Evolutionary conservation across 2,888 invertebrate genomes (phyloP), one percentile per base, ranked within the genome.

Genomic region (Spilosoma lubricipeda): DNA sequence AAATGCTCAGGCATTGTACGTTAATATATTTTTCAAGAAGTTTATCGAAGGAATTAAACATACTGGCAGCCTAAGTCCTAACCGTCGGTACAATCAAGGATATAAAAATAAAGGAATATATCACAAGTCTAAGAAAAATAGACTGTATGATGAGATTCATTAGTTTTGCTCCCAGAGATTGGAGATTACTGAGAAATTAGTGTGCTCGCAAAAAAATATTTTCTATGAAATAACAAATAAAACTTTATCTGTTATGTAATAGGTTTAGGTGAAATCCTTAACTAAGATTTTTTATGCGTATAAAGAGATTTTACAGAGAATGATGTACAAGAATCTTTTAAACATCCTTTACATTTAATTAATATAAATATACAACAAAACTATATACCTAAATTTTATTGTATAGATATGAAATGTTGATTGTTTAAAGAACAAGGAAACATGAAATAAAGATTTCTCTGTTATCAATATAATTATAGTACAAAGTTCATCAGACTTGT

Each of bases 111-210:
- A 67, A n/a, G n/a, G 42, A 67, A 73, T 72, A 79, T 77, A 75
- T 70, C 67, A 75, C 27, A 70, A 71, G 75, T 70, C 76, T 77
- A 79, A 77, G 80, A 82, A 79, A 77, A 78, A 75, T 75, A 73
- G 63, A 75, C 71, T 45, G 52, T 76, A 73, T 75, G 75, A 80
- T 75, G 75, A 81, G 77, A 84, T 80, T 79, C 78, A 84, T 80
- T 79, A 82, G 79, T 75, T 65, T 78, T 72, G 75, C 76, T 75
- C 52, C 71, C 45, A 70, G 80, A 70, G 76, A 80, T 82, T 79
- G 77, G 80, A 69, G 75, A 82, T 84, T 80, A 78, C 78, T 76
- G 70, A 80, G 80, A 78, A 82, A 84, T 83, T 77, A 78, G 80
- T 76, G 74, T 64, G 48, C 77, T 68, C 66, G 71, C 59, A 74